Percentiles rank a stretch among this genome's conserved stretches.
Evolutionary conservation across 2,113 vertebrate genomes (phyloP).

Genomic region (Piprites chloris): DNA sequence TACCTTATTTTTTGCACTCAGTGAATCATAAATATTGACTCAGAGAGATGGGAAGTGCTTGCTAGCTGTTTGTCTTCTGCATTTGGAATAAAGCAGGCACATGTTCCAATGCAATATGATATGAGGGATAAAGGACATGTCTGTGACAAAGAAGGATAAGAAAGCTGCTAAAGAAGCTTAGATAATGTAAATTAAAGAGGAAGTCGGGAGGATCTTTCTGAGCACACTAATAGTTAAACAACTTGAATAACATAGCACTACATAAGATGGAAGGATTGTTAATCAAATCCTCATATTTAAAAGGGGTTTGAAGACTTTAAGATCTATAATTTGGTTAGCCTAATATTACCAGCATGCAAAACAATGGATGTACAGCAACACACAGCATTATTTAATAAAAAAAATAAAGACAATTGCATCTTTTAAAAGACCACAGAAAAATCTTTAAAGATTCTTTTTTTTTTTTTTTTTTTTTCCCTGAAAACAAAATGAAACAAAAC

Average conservation of each 20-base stretch:
- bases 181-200: background rate
- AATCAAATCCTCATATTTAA: background rate
- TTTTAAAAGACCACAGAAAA: background rate
- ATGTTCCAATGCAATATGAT: background rate
- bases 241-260: background rate
- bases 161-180: background rate
- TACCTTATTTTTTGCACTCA: background rate
- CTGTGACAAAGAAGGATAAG: background rate
- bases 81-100: background rate
- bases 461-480: too few relatives aligned
- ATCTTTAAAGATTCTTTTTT: background rate
- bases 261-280: background rate
- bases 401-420: background rate
- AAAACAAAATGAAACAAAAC: background rate
- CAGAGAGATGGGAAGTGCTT: background rate
- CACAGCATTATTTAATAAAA: background rate
- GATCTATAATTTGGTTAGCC: background rate
- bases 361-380: background rate
- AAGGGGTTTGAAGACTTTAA: background rate
- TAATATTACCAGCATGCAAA: background rate
- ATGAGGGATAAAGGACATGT: background rate
- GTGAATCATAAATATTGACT: conserved; percentile 31
- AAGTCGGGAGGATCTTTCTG: background rate
- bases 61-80: background rate
- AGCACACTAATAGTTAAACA: background rate